phyloP scores from a whole-genome alignment of 2,797 vertebrate genomes.

The Schizopygopsis malacanthus region DNA sequence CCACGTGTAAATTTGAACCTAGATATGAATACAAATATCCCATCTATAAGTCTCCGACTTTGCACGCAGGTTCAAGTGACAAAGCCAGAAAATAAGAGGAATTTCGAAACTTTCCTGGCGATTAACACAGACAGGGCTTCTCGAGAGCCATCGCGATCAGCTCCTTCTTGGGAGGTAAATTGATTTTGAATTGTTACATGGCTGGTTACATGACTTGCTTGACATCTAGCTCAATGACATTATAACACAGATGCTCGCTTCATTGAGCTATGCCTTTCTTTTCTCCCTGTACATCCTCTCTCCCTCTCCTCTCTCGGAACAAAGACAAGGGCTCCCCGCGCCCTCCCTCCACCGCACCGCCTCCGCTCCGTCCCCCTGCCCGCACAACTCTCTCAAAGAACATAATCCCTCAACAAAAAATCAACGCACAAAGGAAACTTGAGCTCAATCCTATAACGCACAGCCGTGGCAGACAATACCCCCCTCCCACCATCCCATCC shows the following conservation, averaged over 20 bases:
- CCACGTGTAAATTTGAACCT: neutral
- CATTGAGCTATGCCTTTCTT: conserved; percentile 40
- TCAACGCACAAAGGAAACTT: conserved; percentile 85
- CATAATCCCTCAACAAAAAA: conserved; percentile 86
- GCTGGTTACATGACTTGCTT: conserved; percentile 79
- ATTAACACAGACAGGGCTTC: conserved; percentile 40
- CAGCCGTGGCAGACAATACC: conserved; percentile 79
- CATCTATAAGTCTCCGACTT: neutral
- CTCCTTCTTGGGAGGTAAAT: conserved; percentile 79
- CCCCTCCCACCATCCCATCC: conserved; percentile 59
- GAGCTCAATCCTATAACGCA: conserved; percentile 84
- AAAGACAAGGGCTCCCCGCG: conserved; percentile 75
- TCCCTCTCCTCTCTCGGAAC: conserved; percentile 70
- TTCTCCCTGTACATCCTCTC: conserved; percentile 40
- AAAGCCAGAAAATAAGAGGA: neutral
- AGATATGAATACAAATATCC: neutral
- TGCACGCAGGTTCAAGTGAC: neutral
- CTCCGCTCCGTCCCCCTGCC: conserved; percentile 77
- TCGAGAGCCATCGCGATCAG: conserved; percentile 61
- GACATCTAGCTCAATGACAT: conserved; percentile 73
- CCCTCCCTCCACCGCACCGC: conserved; percentile 64
- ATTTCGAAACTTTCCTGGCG: conserved; percentile 18
- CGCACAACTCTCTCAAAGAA: conserved; percentile 84
- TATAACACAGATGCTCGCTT: conserved; percentile 45
- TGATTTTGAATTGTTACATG: conserved; percentile 83